Base-by-base conservation (phyloP, 2,888 invertebrate species). In the Allacma fusca region DNA sequence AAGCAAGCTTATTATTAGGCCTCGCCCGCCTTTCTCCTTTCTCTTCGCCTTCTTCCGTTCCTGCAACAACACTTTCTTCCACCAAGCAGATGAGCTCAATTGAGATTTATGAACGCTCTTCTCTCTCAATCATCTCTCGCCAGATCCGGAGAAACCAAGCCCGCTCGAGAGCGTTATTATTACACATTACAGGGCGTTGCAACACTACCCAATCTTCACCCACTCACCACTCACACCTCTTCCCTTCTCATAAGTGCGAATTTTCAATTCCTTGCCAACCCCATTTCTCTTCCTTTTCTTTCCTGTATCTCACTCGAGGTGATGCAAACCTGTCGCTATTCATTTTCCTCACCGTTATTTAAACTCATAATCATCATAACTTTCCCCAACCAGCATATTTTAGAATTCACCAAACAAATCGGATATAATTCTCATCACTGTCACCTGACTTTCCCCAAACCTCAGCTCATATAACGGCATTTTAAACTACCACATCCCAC, bases 81-180 rank as follows among this genome's bases (percentile, higher is more conserved):
- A 67, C 21, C 65, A 29, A 72, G 13, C 34, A 57, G 77, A 73
- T 73, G 73, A 71, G 77, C 79, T 80, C 80, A 82, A 82, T 82
- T 82, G 82, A 82, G 82, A 82, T 82, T 82, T 82, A 82, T 82
- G 82, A 80, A 80, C 16, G 28, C 23, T 72, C 64, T 40, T 44
- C 57, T 34, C 72, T 72, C 40, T 77, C 64, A 62, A 67, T 72
- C 71, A 67, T 77, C 71, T 76, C 65, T 21, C n/a, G n/a, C 75
- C 19, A 50, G 50, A 50, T 50, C 50, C 50, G 19, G 9, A 5
- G 19, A 50, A 50, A 50, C 19, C 50, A 19, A 13, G 19, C 19
- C 50, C 7, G 26, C 29, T 40, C 57, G 29, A 9, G 21, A 24
- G 71, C 26, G 4, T 28, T 40, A 40, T 62, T 19, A 21, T 29